Evolutionary conservation across 1,140 invertebrate genomes (phyloP).

Genomic region (Scaptomyza graminum): DNA sequence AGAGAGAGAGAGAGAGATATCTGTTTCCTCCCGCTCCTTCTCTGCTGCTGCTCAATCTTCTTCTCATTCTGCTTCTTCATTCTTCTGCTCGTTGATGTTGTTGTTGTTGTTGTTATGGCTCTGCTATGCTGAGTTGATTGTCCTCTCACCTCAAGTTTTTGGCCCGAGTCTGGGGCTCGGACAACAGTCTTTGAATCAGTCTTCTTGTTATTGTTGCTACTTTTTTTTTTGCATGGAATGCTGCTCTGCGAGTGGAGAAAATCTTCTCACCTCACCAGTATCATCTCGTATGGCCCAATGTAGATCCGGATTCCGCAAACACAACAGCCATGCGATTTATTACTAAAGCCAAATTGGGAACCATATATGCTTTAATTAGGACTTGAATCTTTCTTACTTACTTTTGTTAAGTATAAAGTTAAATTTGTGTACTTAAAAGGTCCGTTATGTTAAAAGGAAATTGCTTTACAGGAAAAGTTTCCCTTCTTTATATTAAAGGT

Average conservation of each 20-base stretch:
- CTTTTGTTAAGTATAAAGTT: too few species aligned
- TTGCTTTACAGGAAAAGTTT: too few species aligned
- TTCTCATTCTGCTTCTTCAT: constrained; percentile 14
- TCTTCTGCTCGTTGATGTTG: constrained; percentile 11
- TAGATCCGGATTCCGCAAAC: constrained; percentile 32
- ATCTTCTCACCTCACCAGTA: constrained; percentile 68
- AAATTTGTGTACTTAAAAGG: not conserved
- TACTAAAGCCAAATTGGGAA: constrained; percentile 18
- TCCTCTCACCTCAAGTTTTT: constrained; percentile 77
- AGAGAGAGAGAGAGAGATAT: not conserved
- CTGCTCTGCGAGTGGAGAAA: constrained; percentile 75
- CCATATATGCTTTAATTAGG: constrained; percentile 12
- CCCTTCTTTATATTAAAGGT: too few species aligned
- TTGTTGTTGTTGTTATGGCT: constrained; percentile 34
- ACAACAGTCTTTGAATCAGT: constrained; percentile 21
- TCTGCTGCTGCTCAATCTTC: constrained; percentile 18
- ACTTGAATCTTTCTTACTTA: not conserved
- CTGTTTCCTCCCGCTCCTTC: constrained; percentile 17
- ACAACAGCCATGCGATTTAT: constrained; percentile 20
- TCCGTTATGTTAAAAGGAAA: not conserved
- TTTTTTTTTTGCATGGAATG: constrained; percentile 57
- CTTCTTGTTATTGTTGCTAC: constrained; percentile 20
- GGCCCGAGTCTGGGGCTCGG: constrained; percentile 39
- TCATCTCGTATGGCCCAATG: constrained; percentile 34
- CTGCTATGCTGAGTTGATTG: constrained; percentile 69